Evolutionary conservation across 2,888 invertebrate genomes (phyloP).

Genomic region (Agriopis aurantiaria): DNA sequence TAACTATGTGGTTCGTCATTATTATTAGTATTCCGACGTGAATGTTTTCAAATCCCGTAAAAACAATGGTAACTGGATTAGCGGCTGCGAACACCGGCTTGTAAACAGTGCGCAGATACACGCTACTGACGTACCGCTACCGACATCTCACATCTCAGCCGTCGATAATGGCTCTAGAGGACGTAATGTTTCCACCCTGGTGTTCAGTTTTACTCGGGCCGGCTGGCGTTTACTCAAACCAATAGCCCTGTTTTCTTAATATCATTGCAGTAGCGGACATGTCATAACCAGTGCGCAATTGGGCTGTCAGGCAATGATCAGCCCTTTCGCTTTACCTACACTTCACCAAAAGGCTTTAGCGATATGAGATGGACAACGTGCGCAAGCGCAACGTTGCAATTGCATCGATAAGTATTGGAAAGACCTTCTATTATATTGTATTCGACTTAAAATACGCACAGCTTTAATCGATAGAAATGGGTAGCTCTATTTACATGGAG

Average conservation of each 20-base stretch:
- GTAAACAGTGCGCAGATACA: conserved; percentile 32
- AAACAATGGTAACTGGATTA: conserved; percentile 27
- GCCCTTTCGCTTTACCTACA: background rate
- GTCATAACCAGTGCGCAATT: conserved; percentile 21
- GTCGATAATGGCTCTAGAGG: background rate
- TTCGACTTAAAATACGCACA: background rate
- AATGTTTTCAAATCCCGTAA: conserved; percentile 18
- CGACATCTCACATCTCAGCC: conserved; percentile 20
- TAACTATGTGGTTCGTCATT: background rate
- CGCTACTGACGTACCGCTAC: background rate
- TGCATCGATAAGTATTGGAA: background rate
- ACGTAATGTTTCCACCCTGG: conserved; percentile 3
- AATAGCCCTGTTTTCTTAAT: background rate
- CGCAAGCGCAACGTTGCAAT: conserved; percentile 12
- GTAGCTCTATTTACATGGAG: conserved; percentile 18
- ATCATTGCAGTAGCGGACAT: conserved; percentile 27
- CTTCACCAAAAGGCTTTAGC: background rate
- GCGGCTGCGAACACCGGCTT: conserved; percentile 15
- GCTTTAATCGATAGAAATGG: conserved; percentile 1
- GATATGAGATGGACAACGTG: conserved; percentile 1
- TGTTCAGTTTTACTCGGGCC: background rate
- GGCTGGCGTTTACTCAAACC: background rate
- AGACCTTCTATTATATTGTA: background rate
- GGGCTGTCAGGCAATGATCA: conserved; percentile 24
- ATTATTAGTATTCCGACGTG: conserved; percentile 1